Percentiles rank a stretch among this genome's conserved stretches.
Evolutionary conservation across 2,113 vertebrate species (phyloP).

Genomic region (Melozone crissalis): DNA sequence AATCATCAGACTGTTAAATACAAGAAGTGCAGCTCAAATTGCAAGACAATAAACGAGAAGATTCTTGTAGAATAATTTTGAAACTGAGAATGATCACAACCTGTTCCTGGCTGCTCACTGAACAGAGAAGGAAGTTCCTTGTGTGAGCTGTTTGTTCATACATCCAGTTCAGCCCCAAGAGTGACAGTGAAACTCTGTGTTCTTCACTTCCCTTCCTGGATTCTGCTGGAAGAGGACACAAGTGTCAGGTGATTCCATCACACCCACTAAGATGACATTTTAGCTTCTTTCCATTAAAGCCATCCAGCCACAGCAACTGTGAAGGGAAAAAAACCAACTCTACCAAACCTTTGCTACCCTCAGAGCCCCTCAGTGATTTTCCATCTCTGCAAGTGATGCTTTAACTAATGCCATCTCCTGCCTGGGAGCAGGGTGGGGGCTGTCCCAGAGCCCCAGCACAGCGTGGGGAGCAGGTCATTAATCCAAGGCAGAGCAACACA

Average conservation of each 20-base stretch:
- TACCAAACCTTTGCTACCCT: neutral
- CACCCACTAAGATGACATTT: neutral
- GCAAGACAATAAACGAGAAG: neutral
- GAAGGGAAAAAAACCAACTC: neutral
- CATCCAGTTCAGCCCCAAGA: neutral
- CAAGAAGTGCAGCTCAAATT: neutral
- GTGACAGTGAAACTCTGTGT: neutral
- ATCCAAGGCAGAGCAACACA: neutral
- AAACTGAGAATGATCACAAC: neutral
- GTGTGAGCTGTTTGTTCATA: neutral
- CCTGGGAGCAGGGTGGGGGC: neutral
- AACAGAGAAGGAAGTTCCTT: neutral
- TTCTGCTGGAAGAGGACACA: neutral
- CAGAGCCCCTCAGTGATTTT: neutral
- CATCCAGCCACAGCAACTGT: neutral
- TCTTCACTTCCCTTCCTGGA: neutral
- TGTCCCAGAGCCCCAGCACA: neutral
- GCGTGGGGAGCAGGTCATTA: neutral
- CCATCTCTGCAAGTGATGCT: neutral
- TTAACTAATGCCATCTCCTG: neutral
- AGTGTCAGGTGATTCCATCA: neutral
- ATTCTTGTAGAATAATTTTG: neutral
- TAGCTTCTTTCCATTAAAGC: neutral
- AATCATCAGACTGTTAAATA: neutral
- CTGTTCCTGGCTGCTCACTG: neutral